These are phyloP conservation scores for Pammene aurita DNA, from an alignment of 2,888 invertebrate species.

Conservation along the genomic window DNA sequence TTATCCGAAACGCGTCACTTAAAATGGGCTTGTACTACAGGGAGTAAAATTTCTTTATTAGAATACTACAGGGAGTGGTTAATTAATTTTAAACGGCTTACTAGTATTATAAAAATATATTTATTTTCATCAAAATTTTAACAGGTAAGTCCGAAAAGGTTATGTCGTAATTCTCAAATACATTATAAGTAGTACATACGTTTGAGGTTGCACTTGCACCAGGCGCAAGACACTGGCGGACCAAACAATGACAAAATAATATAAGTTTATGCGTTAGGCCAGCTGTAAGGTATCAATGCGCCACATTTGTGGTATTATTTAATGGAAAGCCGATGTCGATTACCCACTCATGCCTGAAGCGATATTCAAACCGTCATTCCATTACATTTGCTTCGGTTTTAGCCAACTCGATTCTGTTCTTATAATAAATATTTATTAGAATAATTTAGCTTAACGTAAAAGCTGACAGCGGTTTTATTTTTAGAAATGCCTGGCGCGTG, in stretches of 20 bases:
- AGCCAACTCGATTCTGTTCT: slow-evolving; percentile 1
- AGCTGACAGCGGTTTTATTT: background rate
- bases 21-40: no score
- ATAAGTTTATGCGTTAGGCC: slow-evolving; percentile 41
- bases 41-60: no score
- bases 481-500: background rate
- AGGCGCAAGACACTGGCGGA: background rate
- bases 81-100: no score
- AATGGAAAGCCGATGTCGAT: slow-evolving; percentile 38
- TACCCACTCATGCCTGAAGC: slow-evolving; percentile 23
- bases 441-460: background rate
- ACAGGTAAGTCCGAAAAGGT: no score
- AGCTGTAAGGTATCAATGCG: slow-evolving; percentile 43
- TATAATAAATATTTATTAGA: slow-evolving; percentile 10
- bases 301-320: slow-evolving; percentile 46
- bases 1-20: no score
- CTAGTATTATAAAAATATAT: no score
- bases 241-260: slow-evolving; percentile 28
- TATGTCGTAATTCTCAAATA: no score
- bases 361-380: slow-evolving; percentile 29
- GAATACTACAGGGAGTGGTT: no score
- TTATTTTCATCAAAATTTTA: no score
- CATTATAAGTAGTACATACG: no score
- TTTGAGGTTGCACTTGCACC: slow-evolving; percentile 7
- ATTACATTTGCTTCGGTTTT: slow-evolving; percentile 25